Conservation (phyloP, 2,113 vertebrate genomes). For the Oreocharis arfaki region DNA sequence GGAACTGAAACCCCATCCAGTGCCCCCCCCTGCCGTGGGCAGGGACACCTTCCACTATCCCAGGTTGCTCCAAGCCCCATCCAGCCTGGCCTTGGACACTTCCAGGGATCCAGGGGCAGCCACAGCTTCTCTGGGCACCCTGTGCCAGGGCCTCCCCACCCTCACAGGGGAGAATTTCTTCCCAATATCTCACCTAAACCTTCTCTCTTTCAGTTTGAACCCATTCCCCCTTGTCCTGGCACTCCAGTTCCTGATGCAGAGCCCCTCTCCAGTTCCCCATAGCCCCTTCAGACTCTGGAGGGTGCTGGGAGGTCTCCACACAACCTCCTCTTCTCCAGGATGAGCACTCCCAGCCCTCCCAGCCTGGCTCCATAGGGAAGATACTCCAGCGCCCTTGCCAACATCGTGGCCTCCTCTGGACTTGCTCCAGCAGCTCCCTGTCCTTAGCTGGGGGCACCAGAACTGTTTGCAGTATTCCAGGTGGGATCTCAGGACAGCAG, state of each 20-base stretch:
- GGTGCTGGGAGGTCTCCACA: not conserved
- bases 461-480: not conserved
- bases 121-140: not conserved
- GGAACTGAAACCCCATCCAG: not conserved
- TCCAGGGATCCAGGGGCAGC: not conserved
- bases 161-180: rapidly evolving
- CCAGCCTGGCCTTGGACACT: not conserved
- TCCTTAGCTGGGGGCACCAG: not conserved
- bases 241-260: not conserved
- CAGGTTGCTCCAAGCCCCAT: rapidly evolving
- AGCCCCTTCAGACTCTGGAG: not conserved
- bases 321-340: not conserved
- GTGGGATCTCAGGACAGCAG: not conserved
- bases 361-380: not conserved
- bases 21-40: rapidly evolving
- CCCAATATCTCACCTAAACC: not conserved
- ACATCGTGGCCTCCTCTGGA: not conserved
- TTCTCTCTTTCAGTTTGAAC: not conserved
- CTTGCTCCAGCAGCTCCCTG: not conserved
- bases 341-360: not conserved
- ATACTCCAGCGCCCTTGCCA: not conserved
- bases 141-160: not conserved
- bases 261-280: not conserved
- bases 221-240: not conserved
- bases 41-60: rapidly evolving